Percentiles rank a stretch among this genome's conserved stretches.
Conservation (phyloP, 2,797 vertebrate genomes). For the Acropternis orthonyx region DNA sequence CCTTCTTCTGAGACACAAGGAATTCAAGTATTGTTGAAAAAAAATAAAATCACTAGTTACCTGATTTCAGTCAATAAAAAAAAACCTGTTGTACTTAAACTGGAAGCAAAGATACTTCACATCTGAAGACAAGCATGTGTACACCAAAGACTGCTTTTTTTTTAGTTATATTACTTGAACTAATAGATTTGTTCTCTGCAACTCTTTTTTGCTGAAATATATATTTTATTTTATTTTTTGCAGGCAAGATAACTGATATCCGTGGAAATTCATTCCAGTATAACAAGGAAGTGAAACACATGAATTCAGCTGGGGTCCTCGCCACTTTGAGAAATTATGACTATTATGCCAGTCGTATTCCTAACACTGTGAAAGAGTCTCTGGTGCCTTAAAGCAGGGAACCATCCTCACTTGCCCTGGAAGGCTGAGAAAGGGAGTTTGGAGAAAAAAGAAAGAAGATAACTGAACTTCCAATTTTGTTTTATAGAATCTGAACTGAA, state of each 20-base stretch:
- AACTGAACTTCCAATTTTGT: not conserved
- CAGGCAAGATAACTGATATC: conserved; percentile 93
- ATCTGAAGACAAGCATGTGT: not conserved
- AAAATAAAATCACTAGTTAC: not conserved
- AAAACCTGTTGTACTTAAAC: not conserved
- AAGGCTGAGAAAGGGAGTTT: not conserved
- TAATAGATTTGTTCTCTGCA: not conserved
- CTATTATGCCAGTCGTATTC: conserved; percentile 88
- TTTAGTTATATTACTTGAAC: not conserved
- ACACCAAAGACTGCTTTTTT: not conserved
- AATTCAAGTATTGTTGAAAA: not conserved
- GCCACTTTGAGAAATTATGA: conserved; percentile 88
- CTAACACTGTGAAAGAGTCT: conserved; percentile 83
- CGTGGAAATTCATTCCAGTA: conserved; percentile 88
- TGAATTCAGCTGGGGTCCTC: conserved; percentile 94
- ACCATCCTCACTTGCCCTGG: not conserved
- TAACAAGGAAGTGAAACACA: conserved; percentile 89
- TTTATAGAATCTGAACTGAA: not conserved
- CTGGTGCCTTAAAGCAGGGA: conserved; percentile 76
- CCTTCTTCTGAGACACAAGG: not conserved
- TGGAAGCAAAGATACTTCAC: not conserved
- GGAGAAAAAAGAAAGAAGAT: not conserved
- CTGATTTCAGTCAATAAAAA: not conserved
- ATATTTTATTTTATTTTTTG: not conserved
- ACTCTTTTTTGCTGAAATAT: not conserved